phyloP scores from a whole-genome alignment of 2,797 vertebrate species.

The Benthosema pterotum region DNA sequence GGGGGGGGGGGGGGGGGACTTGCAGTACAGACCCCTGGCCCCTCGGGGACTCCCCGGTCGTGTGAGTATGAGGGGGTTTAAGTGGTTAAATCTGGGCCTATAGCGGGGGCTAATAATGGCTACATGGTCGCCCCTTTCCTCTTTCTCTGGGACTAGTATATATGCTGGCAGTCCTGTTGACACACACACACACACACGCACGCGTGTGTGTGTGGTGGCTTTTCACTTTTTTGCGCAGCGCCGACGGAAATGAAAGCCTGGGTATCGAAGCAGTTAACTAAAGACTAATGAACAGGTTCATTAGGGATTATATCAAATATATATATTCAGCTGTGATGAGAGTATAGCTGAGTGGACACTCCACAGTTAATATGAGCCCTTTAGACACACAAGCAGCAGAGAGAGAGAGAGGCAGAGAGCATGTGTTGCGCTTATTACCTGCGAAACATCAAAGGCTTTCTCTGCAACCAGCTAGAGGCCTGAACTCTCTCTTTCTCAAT shows the following conservation, averaged over 20 bases:
- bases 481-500: constrained; percentile 27
- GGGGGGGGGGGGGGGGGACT: too few relatives aligned
- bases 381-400: constrained; percentile 22
- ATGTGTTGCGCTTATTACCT: constrained; percentile 52
- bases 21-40: too few relatives aligned
- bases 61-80: too few relatives aligned
- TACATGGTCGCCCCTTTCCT: constrained; percentile 53
- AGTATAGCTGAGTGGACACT: constrained; percentile 4
- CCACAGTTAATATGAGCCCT: too few relatives aligned
- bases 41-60: too few relatives aligned
- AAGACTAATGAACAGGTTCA: constrained; percentile 28
- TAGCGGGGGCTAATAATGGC: constrained; percentile 62
- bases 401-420: constrained; percentile 9
- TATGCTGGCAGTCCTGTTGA: too few relatives aligned
- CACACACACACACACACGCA: too few relatives aligned
- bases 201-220: too few relatives aligned
- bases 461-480: constrained; percentile 32
- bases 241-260: too few relatives aligned
- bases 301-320: constrained; percentile 45
- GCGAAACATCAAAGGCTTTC: constrained; percentile 58
- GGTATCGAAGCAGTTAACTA: too few relatives aligned
- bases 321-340: constrained; percentile 49
- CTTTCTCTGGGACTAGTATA: constrained; percentile 22
- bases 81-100: constrained; percentile 57
- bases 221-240: too few relatives aligned